These are phyloP conservation scores for Phoenicopterus ruber DNA, from an alignment of 2,113 vertebrate genomes.

Conservation along the genomic window DNA sequence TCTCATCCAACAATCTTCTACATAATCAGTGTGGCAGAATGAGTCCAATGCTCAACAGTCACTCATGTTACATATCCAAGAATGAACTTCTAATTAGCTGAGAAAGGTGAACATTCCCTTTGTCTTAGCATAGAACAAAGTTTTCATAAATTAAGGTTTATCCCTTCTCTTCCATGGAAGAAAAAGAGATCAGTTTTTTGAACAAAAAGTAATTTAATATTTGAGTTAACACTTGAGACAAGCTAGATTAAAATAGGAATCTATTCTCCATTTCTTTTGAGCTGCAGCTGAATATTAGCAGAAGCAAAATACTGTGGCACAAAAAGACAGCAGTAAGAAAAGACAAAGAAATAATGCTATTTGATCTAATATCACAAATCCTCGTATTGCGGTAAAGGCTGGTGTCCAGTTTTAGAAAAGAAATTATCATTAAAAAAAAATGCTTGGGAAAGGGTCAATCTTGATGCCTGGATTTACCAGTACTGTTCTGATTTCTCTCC, in stretches of 20 bases:
- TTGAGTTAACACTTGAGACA: not conserved
- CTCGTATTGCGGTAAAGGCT: not conserved
- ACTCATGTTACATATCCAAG: not conserved
- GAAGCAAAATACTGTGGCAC: not conserved
- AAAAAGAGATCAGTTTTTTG: not conserved
- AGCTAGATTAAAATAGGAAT: not conserved
- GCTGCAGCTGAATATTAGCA: not conserved
- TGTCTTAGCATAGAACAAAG: not conserved
- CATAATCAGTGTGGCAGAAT: slow-evolving; percentile 30
- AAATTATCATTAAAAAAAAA: not conserved
- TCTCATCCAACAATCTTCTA: not conserved
- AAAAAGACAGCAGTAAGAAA: not conserved
- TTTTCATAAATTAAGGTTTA: not conserved
- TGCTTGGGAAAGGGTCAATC: not conserved
- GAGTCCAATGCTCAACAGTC: not conserved
- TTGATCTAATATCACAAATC: not conserved
- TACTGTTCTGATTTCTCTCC: not conserved
- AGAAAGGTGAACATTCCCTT: not conserved
- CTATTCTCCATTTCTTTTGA: not conserved
- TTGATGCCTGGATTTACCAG: not conserved
- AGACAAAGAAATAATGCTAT: not conserved
- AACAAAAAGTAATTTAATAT: not conserved
- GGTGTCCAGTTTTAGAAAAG: not conserved
- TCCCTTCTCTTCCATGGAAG: not conserved
- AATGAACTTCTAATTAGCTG: not conserved